These are phyloP conservation scores for Anseranas semipalmata DNA, from an alignment of 2,113 vertebrate species.

Conservation along the genomic window DNA sequence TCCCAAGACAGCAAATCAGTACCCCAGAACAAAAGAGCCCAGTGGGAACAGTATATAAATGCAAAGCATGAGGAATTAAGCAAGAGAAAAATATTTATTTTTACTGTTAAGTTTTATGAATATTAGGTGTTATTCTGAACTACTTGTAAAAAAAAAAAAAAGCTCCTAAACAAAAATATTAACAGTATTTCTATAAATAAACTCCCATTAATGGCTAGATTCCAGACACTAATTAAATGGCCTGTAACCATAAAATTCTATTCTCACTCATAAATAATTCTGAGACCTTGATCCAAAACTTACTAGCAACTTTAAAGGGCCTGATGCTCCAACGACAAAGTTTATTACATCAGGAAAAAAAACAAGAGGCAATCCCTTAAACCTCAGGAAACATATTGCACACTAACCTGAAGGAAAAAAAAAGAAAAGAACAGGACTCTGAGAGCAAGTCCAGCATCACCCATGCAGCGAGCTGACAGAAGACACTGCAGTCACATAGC, in stretches of 20 bases:
- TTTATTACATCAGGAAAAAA: neutral
- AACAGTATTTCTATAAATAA: neutral
- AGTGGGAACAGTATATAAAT: neutral
- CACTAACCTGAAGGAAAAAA: neutral
- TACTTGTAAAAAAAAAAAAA: neutral
- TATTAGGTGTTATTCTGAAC: neutral
- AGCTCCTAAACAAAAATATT: neutral
- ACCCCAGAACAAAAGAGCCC: neutral
- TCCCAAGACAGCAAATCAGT: neutral
- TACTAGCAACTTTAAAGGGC: neutral
- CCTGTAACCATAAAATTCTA: neutral
- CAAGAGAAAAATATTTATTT: neutral
- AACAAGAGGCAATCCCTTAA: neutral
- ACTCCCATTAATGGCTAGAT: neutral
- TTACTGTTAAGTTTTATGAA: neutral
- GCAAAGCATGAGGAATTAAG: neutral
- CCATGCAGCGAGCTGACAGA: neutral
- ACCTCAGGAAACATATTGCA: neutral
- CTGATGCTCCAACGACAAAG: neutral
- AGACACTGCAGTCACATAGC: accelerated
- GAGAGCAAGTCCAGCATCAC: accelerated
- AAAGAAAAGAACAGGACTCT: too few relatives aligned
- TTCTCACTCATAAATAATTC: neutral
- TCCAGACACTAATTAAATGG: neutral
- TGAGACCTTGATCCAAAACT: neutral